These are phyloP conservation scores for Aleiodes alternator DNA, from an alignment of 2,888 invertebrate genomes.

Conservation along the genomic window DNA sequence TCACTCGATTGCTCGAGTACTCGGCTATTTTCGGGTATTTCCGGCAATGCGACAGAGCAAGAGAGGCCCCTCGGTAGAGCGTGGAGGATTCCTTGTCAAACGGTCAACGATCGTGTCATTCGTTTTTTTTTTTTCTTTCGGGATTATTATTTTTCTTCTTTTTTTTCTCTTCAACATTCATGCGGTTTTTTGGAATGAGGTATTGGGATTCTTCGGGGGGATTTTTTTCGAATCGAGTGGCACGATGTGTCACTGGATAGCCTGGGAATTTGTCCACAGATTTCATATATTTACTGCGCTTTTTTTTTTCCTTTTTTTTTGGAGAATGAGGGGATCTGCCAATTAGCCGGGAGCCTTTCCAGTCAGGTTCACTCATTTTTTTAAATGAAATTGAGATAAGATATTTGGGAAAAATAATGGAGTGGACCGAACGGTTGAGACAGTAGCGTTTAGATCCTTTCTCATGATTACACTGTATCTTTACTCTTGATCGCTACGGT, in stretches of 20 bases:
- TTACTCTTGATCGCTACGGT: constrained; percentile 49
- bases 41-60: not conserved
- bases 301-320: too few relatives aligned
- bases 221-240: not conserved
- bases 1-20: constrained; percentile 49
- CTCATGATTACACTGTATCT: constrained; percentile 48
- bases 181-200: not conserved
- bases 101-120: constrained; percentile 50
- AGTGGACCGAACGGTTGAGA: constrained; percentile 30
- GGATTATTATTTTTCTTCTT: constrained; percentile 32
- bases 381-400: constrained; percentile 14
- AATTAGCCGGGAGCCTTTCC: too few relatives aligned
- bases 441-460: constrained; percentile 55
- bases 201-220: not conserved
- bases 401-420: not conserved
- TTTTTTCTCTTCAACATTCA: constrained; percentile 4
- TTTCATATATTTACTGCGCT: too few relatives aligned
- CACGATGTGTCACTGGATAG: too few relatives aligned
- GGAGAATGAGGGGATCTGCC: too few relatives aligned
- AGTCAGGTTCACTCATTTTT: too few relatives aligned
- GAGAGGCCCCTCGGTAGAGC: too few relatives aligned
- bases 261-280: too few relatives aligned
- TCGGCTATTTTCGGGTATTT: constrained; percentile 53
- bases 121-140: constrained; percentile 17
- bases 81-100: constrained; percentile 49